These are phyloP conservation scores for Drosophila lowei DNA, from an alignment of 1,140 invertebrate genomes.

Conservation along the genomic window DNA sequence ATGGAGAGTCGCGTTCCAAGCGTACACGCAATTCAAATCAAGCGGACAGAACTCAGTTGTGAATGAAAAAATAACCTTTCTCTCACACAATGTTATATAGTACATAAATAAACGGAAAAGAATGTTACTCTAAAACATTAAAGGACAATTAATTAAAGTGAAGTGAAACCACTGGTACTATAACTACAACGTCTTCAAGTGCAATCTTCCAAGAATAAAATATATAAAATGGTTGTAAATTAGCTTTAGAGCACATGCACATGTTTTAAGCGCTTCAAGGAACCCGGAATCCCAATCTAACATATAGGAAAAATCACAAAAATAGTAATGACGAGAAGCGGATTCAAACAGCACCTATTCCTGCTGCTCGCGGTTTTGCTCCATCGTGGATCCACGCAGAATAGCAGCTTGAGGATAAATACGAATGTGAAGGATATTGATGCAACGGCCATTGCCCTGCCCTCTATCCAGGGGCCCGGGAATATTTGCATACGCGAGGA, in stretches of 20 bases:
- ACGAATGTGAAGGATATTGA: constrained; percentile 62
- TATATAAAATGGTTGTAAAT: no score
- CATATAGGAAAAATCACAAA: background rate
- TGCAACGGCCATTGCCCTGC: constrained; percentile 31
- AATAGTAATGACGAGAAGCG: background rate
- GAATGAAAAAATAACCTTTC: background rate
- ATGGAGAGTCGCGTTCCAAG: constrained; percentile 62
- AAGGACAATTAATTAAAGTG: no score
- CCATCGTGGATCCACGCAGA: constrained; percentile 33
- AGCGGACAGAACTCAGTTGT: constrained; percentile 25
- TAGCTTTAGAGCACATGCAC: no score
- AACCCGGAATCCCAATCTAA: no score
- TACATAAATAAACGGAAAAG: background rate
- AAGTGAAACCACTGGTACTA: no score
- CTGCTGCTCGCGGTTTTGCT: constrained; percentile 21
- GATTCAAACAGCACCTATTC: background rate
- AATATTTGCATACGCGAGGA: constrained; percentile 79
- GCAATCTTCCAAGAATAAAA: no score
- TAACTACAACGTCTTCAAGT: no score
- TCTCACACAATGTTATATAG: background rate
- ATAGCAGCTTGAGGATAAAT: constrained; percentile 60
- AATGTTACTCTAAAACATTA: background rate
- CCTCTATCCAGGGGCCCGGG: constrained; percentile 54
- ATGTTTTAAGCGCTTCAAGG: no score
- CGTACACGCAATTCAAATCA: constrained; percentile 57